A percentile compares a stretch with the other conserved stretches of the same genome.
These are phyloP conservation scores for Sarcophaga carnaria DNA, from an alignment of 2,888 invertebrate species.

Conservation along the genomic window DNA sequence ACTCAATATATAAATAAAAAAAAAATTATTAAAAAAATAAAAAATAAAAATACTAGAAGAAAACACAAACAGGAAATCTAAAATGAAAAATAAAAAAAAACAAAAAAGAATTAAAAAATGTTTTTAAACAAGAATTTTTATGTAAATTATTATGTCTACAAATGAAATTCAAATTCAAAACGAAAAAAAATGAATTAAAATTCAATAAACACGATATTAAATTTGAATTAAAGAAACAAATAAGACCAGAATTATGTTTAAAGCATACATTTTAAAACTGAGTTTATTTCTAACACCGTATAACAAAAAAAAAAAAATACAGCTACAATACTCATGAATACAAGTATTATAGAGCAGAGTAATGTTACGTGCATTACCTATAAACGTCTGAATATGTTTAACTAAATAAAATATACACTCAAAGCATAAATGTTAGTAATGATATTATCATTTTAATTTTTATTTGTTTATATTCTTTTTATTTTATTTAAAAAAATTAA, in stretches of 20 bases:
- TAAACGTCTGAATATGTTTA: not conserved
- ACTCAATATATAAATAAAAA: slow-evolving; percentile 27
- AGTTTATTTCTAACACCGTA: not conserved
- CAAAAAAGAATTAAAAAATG: slow-evolving; percentile 34
- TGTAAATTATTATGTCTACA: slow-evolving; percentile 56
- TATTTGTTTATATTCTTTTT: not conserved
- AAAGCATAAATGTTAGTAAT: slow-evolving; percentile 44
- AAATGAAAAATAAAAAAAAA: not conserved
- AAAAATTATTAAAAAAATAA: slow-evolving; percentile 9
- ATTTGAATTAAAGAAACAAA: slow-evolving; percentile 19
- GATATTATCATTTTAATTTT: slow-evolving; percentile 10
- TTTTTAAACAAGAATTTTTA: slow-evolving; percentile 48
- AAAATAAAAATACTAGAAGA: not conserved
- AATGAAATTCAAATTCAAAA: slow-evolving; percentile 25
- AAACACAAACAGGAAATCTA: not conserved
- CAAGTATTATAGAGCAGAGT: no score
- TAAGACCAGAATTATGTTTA: no score
- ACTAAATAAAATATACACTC: slow-evolving; percentile 37
- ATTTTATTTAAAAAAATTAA: not conserved
- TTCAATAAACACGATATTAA: slow-evolving; percentile 53
- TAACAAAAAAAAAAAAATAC: not conserved
- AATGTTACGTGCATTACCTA: not conserved
- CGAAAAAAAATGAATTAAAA: slow-evolving; percentile 22
- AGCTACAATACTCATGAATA: no score
- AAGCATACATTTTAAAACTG: not conserved